A percentile compares a stretch with the other conserved stretches of the same genome.
Evolutionary conservation across 2,797 vertebrate genomes (phyloP).

Genomic region (Tadarida brasiliensis): DNA sequence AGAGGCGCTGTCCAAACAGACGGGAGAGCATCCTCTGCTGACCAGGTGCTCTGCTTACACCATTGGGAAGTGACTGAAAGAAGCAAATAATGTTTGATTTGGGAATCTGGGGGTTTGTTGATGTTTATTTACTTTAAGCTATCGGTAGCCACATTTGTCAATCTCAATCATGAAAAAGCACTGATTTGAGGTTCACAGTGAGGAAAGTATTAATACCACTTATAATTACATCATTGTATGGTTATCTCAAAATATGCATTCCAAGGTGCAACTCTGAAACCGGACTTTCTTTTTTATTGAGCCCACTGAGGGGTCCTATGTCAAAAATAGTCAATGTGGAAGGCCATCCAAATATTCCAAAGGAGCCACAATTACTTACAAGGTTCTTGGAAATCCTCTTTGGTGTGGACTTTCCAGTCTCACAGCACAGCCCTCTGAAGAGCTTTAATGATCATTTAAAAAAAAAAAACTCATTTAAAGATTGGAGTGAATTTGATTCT

Average conservation of each 20-base stretch:
- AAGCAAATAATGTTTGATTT: not conserved
- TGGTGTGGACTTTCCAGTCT: not conserved
- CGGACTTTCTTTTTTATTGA: not conserved
- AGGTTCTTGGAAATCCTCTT: not conserved
- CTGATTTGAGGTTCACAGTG: constrained; percentile 52
- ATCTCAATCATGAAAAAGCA: constrained; percentile 12
- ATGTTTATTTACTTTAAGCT: not conserved
- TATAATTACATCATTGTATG: not conserved
- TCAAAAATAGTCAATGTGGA: not conserved
- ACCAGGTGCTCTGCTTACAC: not conserved
- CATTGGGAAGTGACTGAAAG: not conserved
- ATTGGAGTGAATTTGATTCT: not conserved
- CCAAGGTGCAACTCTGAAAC: not conserved
- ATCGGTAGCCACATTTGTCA: not conserved
- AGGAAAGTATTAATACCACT: not conserved
- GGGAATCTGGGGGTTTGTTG: not conserved
- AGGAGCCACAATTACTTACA: not conserved
- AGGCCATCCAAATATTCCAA: not conserved
- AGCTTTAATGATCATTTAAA: not conserved
- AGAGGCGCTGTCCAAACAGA: not conserved
- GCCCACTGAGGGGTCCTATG: not conserved
- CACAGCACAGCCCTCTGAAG: not conserved
- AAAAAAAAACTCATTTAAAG: not conserved
- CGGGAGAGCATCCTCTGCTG: not conserved
- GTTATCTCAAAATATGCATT: not conserved